Base-by-base conservation (phyloP, 2,797 vertebrate species). In the Orientallactaga sibirica region DNA sequence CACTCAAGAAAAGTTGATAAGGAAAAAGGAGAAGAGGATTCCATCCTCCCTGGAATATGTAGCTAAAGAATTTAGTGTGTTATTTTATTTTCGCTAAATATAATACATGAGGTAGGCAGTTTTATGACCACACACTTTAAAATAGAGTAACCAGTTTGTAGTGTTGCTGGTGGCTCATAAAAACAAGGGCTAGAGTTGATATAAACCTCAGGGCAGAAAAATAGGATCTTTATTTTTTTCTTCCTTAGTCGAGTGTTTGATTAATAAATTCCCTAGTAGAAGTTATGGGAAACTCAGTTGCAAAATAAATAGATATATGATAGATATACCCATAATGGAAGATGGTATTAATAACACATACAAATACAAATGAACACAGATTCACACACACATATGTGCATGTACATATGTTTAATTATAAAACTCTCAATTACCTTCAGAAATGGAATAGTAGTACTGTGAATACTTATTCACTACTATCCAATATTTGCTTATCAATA, bases 241-340 rank as follows among this genome's bases (percentile, higher is more conserved):
- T 58, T 55, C 20, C 83, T 71, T 11, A 29, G 8, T 61, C 25
- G 88, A 71, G 52, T n/a, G 3, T 33, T 91, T 85, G 43, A 81
- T 73, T 85, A 64, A 68, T 85, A 83, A 94, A 67, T 95, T 85
- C 4, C 41, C 18, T 41, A 29, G 61, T 55, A 8, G 62, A 85
- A 79, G 15, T 70, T 77, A 33, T 55, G 22, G 70, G 81, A 66
- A 89, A 76, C 25, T 81, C 15, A 76, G 19, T 43, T 91, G 62
- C 41, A 85, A 41, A 67, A 14, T 41, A 74, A 20, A 24, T 67
- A n/a, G 3, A n/a, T 4, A 48, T 55, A 55, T 55, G 62, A 41
- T 15, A 48, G 16, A 70, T 62, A 41, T 11, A 73, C 1, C 58
- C 7, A 27, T 1, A 62, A 7, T 58, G 62, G 24, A 18, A 64